phyloP scores from a whole-genome alignment of 2,113 vertebrate species.

The Chaenocephalus aceratus region DNA sequence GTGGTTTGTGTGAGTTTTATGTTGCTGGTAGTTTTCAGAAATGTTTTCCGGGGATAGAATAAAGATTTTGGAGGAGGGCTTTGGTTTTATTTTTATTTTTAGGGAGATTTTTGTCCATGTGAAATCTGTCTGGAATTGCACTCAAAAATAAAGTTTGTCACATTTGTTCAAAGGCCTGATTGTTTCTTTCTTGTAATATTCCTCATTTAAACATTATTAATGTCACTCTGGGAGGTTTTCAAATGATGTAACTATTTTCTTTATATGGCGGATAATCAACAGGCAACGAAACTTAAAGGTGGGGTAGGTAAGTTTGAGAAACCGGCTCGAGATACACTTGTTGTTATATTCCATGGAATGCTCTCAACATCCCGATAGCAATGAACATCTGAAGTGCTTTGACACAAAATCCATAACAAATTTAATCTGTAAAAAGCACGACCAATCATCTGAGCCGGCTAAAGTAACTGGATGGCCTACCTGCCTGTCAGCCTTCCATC shows the following conservation, averaged over 20 bases:
- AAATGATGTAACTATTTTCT: neutral
- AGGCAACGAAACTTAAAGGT: no score
- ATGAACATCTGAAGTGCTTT: no score
- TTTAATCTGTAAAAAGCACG: no score
- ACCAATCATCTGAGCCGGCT: no score
- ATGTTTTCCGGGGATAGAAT: neutral
- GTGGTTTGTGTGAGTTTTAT: constrained; percentile 25
- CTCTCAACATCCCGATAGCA: no score
- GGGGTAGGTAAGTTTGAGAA: no score
- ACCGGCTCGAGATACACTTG: no score
- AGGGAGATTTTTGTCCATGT: constrained; percentile 33
- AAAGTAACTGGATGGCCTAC: no score
- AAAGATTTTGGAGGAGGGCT: constrained; percentile 1
- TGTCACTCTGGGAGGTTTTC: neutral
- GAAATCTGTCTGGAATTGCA: constrained; percentile 65
- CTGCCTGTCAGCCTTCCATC: no score
- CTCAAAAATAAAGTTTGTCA: constrained; percentile 74
- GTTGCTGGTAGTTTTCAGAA: constrained; percentile 8
- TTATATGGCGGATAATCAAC: neutral
- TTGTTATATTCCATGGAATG: no score
- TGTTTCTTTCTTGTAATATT: constrained; percentile 5
- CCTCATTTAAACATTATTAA: neutral
- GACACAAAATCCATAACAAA: no score
- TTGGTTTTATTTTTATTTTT: constrained; percentile 29
- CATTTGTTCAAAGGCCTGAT: constrained; percentile 48